Evolutionary conservation across 2,113 vertebrate species (phyloP), one percentile per base, ranked within the genome.

Genomic region (Zootoca vivipara): DNA sequence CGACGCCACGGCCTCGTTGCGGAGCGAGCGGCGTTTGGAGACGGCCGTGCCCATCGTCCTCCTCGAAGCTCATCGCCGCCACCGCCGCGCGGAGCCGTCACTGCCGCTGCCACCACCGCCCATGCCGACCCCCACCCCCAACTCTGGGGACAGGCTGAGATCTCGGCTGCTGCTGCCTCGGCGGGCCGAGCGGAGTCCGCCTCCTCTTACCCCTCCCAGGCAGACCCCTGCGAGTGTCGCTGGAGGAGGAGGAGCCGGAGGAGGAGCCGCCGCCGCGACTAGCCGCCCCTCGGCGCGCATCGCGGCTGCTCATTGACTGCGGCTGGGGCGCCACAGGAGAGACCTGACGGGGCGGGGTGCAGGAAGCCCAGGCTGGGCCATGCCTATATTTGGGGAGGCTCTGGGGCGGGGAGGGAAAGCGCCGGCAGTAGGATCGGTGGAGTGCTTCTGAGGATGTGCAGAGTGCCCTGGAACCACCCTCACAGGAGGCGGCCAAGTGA

Each of bases 1-100:
- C 18, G 98, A 98, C 91, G 98, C 99, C 96, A 98, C 98, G 85
- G 98, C 98, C 93, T 99, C 98, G 94, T 97, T 98, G 95, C 97
- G 97, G 96, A 98, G 95, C 94, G 97, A 98, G 97, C 98, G 98
- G 96, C 98, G 98, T 95, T 97, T 98, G 97, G 98, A 98, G 96
- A 97, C 98, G 90, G 98, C 98, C 95, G 98, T 98, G 96, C 98
- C 98, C 98, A 99, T 99, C 94, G 97, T 98, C 96, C 96, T 73
- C 7, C 81, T 81, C 69, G 89, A 87, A 85, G 89, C 89, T 94
- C 94, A 92, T 93, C 81, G 90, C 92, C 52, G 73, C 79, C 83
- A 70, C 90, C 80, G 90, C 90, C 85, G 86, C 91, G 64, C 46
- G 9, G 22, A 67, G 46, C 82, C 67, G 67, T 28, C 67, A 26